A percentile compares a stretch with the other conserved stretches of the same genome.
These are phyloP conservation scores for Pollicipes pollicipes DNA, from an alignment of 1,140 invertebrate genomes.

Conservation along the genomic window DNA sequence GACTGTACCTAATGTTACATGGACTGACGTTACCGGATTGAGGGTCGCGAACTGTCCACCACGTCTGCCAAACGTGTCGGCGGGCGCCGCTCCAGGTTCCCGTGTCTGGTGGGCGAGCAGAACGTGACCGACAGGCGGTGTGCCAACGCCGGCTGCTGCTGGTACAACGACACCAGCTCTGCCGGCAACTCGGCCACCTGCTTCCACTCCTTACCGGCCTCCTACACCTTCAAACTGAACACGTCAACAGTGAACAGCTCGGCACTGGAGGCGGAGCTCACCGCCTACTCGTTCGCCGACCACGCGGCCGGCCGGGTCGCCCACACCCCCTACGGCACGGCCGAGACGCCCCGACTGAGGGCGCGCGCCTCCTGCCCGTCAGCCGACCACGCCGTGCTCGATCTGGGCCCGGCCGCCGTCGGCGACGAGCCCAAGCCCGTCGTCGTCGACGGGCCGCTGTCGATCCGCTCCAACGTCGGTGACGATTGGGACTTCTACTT, in stretches of 20 bases:
- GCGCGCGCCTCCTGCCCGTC: conserved; percentile 10
- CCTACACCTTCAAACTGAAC: conserved; percentile 12
- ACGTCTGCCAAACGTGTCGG: no score
- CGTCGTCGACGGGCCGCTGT: neutral
- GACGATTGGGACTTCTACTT: conserved; percentile 12
- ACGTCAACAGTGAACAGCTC: neutral
- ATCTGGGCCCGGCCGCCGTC: neutral
- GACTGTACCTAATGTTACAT: no score
- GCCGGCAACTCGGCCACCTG: conserved; percentile 11
- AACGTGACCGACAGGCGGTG: conserved; percentile 6
- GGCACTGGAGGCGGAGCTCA: neutral
- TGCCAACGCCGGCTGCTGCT: conserved; percentile 11
- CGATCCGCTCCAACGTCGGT: neutral
- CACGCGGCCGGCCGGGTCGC: neutral
- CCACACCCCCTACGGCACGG: conserved; percentile 6
- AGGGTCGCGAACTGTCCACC: no score
- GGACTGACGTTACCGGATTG: no score
- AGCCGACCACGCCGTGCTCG: conserved; percentile 5
- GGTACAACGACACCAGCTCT: neutral
- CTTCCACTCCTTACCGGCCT: conserved; percentile 15
- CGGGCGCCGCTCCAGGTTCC: no score
- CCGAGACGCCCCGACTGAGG: conserved; percentile 9
- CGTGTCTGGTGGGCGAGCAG: conserved; percentile 8
- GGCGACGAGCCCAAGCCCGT: conserved; percentile 9
- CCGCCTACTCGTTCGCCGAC: conserved; percentile 3